phyloP scores from a whole-genome alignment of 2,113 vertebrate genomes.

The Crotalus helleri region DNA sequence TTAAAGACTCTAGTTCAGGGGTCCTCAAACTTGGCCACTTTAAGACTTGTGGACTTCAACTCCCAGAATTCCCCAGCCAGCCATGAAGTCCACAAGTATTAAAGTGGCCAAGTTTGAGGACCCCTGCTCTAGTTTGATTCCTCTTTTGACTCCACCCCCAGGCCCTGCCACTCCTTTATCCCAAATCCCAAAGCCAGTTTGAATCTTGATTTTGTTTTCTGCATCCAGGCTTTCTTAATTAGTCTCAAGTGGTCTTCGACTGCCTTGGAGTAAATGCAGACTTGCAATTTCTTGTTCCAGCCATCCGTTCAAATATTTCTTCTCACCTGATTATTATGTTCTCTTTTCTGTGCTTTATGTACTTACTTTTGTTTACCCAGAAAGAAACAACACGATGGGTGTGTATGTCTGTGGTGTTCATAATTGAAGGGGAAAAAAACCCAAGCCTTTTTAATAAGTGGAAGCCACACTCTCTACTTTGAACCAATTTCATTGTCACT shows the following conservation, averaged over 20 bases:
- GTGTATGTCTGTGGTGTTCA: neutral
- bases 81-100: too few relatives aligned
- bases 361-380: neutral
- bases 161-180: neutral
- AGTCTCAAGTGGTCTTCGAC: neutral
- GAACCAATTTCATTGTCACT: neutral
- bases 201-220: neutral
- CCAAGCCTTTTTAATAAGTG: neutral
- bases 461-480: neutral
- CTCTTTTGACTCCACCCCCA: neutral
- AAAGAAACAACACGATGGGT: neutral
- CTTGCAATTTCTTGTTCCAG: neutral
- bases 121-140: neutral
- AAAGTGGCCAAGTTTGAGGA: too few relatives aligned
- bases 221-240: neutral
- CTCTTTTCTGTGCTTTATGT: neutral
- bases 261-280: neutral
- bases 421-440: neutral
- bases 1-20: too few relatives aligned
- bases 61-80: too few relatives aligned
- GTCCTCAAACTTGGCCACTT: too few relatives aligned
- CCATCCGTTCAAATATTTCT: neutral
- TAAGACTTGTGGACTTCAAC: too few relatives aligned
- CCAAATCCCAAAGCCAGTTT: neutral
- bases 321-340: neutral